A percentile compares a stretch with the other conserved stretches of the same genome.
Evolutionary conservation across 2,113 vertebrate genomes (phyloP).

Genomic region (Litocranius walleri): DNA sequence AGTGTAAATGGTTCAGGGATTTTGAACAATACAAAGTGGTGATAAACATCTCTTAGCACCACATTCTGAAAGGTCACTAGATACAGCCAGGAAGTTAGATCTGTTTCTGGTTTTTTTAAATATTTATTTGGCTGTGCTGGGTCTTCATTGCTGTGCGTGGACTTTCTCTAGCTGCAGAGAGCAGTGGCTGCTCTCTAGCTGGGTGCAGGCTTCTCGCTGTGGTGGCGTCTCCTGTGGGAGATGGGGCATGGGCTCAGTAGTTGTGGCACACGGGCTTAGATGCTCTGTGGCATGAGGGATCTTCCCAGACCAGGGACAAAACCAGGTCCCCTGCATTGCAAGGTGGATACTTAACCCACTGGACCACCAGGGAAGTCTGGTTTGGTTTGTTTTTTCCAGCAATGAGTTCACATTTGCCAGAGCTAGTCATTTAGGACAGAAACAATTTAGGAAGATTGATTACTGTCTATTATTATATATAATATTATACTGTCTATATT

Average conservation of each 20-base stretch:
- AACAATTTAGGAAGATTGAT: neutral
- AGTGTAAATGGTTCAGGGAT: neutral
- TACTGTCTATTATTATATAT: neutral
- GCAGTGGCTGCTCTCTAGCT: neutral
- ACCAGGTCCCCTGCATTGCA: neutral
- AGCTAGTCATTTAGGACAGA: neutral
- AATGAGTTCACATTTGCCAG: neutral
- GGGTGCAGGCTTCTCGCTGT: neutral
- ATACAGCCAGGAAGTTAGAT: neutral
- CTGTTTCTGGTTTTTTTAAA: neutral
- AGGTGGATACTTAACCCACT: neutral
- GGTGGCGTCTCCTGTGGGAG: neutral
- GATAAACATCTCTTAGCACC: neutral
- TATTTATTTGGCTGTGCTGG: neutral
- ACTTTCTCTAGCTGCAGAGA: neutral
- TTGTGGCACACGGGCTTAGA: neutral
- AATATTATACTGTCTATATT: neutral
- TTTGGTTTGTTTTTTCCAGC: neutral
- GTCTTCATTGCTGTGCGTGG: neutral
- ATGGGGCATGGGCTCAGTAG: neutral
- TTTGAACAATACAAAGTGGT: neutral
- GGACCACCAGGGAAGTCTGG: neutral
- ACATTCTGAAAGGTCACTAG: neutral
- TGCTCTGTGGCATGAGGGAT: neutral
- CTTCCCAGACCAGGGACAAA: neutral